Conservation (phyloP, 2,113 vertebrate genomes). For the Oxyruncus cristatus region DNA sequence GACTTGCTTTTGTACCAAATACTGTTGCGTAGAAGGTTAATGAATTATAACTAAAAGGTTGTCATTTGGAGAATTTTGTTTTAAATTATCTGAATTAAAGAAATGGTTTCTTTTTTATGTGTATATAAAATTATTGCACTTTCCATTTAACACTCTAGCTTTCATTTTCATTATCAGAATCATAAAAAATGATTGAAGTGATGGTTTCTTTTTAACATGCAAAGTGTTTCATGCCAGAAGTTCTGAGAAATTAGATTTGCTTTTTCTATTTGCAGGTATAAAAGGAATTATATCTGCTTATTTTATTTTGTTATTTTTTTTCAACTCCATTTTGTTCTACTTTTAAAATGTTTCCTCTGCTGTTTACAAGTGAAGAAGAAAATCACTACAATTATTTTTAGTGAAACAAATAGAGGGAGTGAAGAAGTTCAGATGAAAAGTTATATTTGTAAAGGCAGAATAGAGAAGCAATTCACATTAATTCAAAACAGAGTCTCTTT, state of each 20-base stretch:
- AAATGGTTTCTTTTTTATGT: conserved; percentile 50
- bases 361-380: conserved; percentile 39
- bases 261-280: conserved; percentile 37
- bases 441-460: conserved; percentile 67
- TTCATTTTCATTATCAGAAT: conserved; percentile 69
- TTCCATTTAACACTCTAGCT: conserved; percentile 61
- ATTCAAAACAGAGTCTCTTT: conserved; percentile 77
- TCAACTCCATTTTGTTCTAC: background rate
- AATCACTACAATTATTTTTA: conserved; percentile 46
- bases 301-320: background rate
- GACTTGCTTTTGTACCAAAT: background rate
- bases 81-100: conserved; percentile 70
- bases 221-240: conserved; percentile 61
- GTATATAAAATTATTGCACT: conserved; percentile 49
- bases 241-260: conserved; percentile 58
- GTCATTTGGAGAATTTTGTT: conserved; percentile 67
- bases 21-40: background rate
- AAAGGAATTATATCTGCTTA: conserved; percentile 31
- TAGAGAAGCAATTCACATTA: conserved; percentile 70
- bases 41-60: conserved; percentile 62
- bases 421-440: conserved; percentile 65
- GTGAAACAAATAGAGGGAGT: conserved; percentile 59
- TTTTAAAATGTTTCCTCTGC: background rate
- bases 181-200: conserved; percentile 67
- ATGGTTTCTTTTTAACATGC: conserved; percentile 66